A percentile compares a stretch with the other conserved stretches of the same genome.
phyloP scores from a whole-genome alignment of 1,140 invertebrate species.

The Achatina immaculata region DNA sequence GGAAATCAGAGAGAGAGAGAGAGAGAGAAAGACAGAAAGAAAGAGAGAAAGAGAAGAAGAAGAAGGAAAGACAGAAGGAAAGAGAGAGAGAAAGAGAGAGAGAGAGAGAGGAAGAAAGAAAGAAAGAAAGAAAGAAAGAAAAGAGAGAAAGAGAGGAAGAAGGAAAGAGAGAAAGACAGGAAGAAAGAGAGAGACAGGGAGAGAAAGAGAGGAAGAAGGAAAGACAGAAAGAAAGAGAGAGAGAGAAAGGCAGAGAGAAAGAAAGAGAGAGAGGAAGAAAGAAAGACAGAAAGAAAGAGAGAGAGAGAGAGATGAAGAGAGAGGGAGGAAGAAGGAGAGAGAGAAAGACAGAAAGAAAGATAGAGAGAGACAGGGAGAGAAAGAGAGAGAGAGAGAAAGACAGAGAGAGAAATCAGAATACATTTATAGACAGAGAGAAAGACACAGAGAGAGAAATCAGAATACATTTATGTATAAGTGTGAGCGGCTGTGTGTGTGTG shows the following conservation, averaged over 20 bases:
- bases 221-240: too few relatives aligned
- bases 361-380: not conserved
- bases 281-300: too few relatives aligned
- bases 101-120: not conserved
- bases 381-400: not conserved
- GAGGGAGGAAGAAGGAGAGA: not conserved
- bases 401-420: too few relatives aligned
- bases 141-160: not conserved
- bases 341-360: too few relatives aligned
- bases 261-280: not conserved
- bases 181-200: not conserved
- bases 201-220: too few relatives aligned
- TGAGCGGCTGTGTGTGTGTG: too few relatives aligned
- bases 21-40: too few relatives aligned
- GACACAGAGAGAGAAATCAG: too few relatives aligned
- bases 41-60: too few relatives aligned
- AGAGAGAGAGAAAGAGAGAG: not conserved
- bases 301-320: not conserved
- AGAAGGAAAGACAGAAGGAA: not conserved
- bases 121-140: not conserved
- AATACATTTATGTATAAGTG: too few relatives aligned
- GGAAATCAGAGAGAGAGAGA: too few relatives aligned
- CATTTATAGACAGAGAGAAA: too few relatives aligned
- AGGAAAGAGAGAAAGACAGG: not conserved
- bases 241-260: not conserved